Evolutionary conservation across 2,113 vertebrate genomes (phyloP), one percentile per base, ranked within the genome.

Genomic region (Albula goreensis): DNA sequence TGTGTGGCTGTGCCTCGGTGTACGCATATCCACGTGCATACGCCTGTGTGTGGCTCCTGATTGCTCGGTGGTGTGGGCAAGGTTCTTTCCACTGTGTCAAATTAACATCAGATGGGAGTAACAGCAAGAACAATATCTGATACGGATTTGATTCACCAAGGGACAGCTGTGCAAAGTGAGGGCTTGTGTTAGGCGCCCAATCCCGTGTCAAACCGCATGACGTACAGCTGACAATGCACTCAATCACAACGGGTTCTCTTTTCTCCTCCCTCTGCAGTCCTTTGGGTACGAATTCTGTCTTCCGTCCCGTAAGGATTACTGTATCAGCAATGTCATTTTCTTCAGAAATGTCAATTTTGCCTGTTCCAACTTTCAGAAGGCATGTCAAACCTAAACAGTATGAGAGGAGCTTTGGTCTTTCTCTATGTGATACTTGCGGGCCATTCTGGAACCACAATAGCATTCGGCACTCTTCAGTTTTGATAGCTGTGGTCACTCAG

Each of bases 81-180:
- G 31, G 51, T 49, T 81, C 15, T 15, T 19, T 49, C 17, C 8
- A 25, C 51, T 89, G 88, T 92, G 90, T 93, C 90, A 93, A 92
- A 91, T 90, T 90, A 90, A 91, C 90, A 92, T 94, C 93, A 94
- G 93, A 94, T 93, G 93, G 91, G 86, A 83, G 51, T 87, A 77
- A 81, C 91, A 91, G 90, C 90, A 85, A 92, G 90, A 93, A 90
- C 90, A 91, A 91, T 91, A 92, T 92, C 85, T 89, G 91, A 92
- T 92, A 90, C 91, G 91, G 92, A 90, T 91, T 90, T 90, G 89
- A 89, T 89, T 89, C 89, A 90, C 91, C 86, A 48, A 85, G 89
- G 88, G 89, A 87, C 89, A 82, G 87, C 88, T 89, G 88, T 88
- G 83, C 5, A 41, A 81, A 48, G 50, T 41, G 78, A 22, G 53